Evolutionary conservation across 2,888 invertebrate species (phyloP).

Genomic region (Aphidoletes aphidimyza): DNA sequence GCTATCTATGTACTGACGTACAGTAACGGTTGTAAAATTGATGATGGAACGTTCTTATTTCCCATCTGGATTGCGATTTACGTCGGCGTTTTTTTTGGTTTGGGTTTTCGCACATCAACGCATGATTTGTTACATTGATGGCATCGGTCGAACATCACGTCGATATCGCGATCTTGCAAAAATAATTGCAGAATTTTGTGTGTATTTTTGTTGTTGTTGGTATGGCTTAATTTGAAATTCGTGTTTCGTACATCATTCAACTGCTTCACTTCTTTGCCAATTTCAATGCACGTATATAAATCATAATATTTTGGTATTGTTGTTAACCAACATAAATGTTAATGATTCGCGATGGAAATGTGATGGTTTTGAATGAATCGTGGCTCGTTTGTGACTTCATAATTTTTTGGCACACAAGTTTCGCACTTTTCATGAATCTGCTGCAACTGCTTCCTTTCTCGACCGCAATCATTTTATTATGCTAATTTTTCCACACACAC

Average conservation of each 20-base stretch:
- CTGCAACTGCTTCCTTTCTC: not conserved
- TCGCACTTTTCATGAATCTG: not conserved
- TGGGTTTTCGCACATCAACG: too few species aligned
- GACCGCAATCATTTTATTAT: not conserved
- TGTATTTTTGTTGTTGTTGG: not conserved
- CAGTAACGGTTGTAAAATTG: too few species aligned
- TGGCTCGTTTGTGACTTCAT: not conserved
- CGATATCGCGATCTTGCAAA: conserved; percentile 8
- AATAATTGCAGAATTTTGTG: too few species aligned
- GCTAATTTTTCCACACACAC: not conserved
- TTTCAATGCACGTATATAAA: too few species aligned
- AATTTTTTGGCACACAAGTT: not conserved
- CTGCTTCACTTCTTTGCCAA: too few species aligned
- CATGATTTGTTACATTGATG: too few species aligned
- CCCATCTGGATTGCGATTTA: too few species aligned
- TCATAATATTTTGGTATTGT: not conserved
- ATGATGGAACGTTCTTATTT: too few species aligned
- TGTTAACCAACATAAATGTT: too few species aligned
- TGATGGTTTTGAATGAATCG: not conserved
- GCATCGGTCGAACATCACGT: too few species aligned
- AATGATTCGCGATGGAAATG: not conserved
- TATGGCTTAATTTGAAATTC: conserved; percentile 19
- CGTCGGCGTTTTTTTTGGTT: too few species aligned
- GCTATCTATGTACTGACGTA: too few species aligned
- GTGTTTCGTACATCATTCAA: not conserved